phyloP scores from a whole-genome alignment of 1,140 invertebrate genomes.

The Diorhabda elongata region DNA sequence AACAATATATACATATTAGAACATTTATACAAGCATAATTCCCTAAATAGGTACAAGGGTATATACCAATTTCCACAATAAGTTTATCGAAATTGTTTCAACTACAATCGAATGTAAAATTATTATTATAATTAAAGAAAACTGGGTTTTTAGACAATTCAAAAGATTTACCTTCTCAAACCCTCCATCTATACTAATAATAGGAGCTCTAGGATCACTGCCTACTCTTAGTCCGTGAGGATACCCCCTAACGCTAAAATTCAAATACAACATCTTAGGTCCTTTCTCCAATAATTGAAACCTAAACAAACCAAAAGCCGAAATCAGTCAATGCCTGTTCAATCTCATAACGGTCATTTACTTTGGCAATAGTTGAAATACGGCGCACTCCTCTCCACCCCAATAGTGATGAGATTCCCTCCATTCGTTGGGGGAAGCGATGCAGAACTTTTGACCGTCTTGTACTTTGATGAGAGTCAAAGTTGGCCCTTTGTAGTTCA shows the following conservation, averaged over 20 bases:
- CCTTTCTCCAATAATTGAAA: constrained; percentile 64
- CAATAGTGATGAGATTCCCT: constrained; percentile 79
- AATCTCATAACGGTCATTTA: constrained; percentile 47
- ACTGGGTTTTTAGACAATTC: neutral
- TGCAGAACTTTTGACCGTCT: constrained; percentile 67
- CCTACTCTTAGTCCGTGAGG: constrained; percentile 80
- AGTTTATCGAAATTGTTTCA: too few relatives aligned
- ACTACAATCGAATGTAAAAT: too few relatives aligned
- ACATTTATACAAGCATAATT: too few relatives aligned
- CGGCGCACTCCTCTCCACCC: constrained; percentile 71
- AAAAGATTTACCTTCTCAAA: constrained; percentile 57
- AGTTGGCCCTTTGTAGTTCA: constrained; percentile 80
- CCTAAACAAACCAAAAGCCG: constrained; percentile 48
- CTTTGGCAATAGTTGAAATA: constrained; percentile 76
- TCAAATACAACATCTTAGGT: constrained; percentile 77
- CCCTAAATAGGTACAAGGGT: neutral
- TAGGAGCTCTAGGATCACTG: constrained; percentile 68
- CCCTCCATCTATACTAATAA: constrained; percentile 67
- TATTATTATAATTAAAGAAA: too few relatives aligned
- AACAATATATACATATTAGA: neutral
- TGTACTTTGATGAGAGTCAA: constrained; percentile 68
- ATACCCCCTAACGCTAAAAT: constrained; percentile 76
- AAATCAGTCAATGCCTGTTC: constrained; percentile 20
- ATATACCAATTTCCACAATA: neutral
- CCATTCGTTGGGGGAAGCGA: constrained; percentile 79